Evolutionary conservation across 2,113 vertebrate species (phyloP).

Genomic region (Scopus umbretta): DNA sequence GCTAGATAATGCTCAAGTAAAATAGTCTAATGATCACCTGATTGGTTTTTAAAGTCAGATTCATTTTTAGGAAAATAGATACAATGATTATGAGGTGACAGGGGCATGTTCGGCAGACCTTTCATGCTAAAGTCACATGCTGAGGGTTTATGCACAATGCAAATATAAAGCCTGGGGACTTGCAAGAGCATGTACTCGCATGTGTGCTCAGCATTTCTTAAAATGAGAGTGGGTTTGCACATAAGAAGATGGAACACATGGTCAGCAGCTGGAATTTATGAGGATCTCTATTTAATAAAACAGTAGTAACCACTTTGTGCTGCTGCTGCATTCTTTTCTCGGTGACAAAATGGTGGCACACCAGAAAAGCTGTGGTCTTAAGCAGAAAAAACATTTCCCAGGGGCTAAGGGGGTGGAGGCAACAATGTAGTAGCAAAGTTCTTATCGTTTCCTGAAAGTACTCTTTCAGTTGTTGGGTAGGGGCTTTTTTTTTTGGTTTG

Average conservation of each 20-base stretch:
- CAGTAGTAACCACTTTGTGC: slow-evolving; percentile 15
- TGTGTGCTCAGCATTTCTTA: neutral
- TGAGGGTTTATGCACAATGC: neutral
- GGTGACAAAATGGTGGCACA: slow-evolving; percentile 37
- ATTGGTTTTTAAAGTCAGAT: neutral
- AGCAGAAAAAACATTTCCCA: slow-evolving; percentile 7
- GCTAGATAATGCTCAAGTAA: neutral
- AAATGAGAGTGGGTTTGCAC: neutral
- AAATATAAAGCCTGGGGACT: neutral
- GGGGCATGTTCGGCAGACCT: neutral
- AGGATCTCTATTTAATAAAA: slow-evolving; percentile 29
- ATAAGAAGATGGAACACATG: neutral
- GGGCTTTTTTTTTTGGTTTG: neutral
- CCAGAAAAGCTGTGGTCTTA: neutral
- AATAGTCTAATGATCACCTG: neutral
- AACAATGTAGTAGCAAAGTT: neutral
- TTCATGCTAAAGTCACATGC: neutral
- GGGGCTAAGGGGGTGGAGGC: neutral
- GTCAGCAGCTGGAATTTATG: neutral
- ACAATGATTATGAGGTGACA: neutral
- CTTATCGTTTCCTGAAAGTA: slow-evolving; percentile 12
- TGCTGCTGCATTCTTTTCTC: neutral
- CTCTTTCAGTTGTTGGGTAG: neutral
- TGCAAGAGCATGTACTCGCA: neutral
- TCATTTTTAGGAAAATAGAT: neutral